These are phyloP conservation scores for Cheilosia soror DNA, from an alignment of 2,888 invertebrate genomes.

Conservation along the genomic window DNA sequence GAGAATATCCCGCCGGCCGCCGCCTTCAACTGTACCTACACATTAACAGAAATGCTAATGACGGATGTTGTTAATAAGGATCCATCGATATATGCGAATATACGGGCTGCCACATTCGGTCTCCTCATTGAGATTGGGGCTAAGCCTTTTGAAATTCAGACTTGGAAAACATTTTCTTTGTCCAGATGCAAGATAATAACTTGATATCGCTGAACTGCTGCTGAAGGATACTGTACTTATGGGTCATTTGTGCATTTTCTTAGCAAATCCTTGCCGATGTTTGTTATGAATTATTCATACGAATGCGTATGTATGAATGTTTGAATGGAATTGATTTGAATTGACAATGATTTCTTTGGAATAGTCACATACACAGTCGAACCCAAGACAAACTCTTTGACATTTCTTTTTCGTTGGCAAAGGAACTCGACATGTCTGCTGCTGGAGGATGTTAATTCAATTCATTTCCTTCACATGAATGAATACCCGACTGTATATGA, in stretches of 20 bases:
- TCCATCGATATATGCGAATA: slow-evolving; percentile 37
- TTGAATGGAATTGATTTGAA: background rate
- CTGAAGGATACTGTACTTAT: background rate
- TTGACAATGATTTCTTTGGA: slow-evolving; percentile 8
- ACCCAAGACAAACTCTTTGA: background rate
- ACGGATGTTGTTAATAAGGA: slow-evolving; percentile 68
- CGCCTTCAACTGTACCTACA: background rate
- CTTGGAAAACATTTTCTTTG: slow-evolving; percentile 15
- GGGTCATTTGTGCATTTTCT: background rate
- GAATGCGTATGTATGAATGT: background rate
- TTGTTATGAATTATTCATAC: background rate
- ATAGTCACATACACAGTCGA: background rate
- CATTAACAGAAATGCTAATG: slow-evolving; percentile 70
- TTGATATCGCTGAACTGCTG: background rate
- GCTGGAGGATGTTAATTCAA: slow-evolving; percentile 40
- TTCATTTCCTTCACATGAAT: slow-evolving; percentile 41
- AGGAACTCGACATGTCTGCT: background rate
- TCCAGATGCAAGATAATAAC: background rate
- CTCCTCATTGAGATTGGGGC: slow-evolving; percentile 14
- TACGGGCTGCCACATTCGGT: slow-evolving; percentile 14
- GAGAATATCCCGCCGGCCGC: background rate
- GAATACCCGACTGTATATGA: slow-evolving; percentile 6
- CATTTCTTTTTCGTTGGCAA: background rate
- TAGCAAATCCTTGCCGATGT: background rate
- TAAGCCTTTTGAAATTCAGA: slow-evolving; percentile 36